Conservation (phyloP, 2,797 vertebrate species). For the Periparus ater region DNA sequence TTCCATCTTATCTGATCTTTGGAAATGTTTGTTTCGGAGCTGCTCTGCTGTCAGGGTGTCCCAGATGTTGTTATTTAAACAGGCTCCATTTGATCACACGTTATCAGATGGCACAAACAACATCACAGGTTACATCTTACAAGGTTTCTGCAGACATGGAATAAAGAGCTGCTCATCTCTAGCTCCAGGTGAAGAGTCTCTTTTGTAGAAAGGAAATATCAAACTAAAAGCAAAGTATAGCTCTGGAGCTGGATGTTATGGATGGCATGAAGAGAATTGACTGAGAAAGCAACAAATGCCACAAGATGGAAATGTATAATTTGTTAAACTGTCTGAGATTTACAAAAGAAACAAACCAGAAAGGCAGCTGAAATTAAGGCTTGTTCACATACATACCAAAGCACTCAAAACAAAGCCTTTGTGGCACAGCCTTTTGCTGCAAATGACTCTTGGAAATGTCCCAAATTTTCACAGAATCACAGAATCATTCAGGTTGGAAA, state of each 20-base stretch:
- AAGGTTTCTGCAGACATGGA: not conserved
- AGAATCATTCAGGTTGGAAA: not conserved
- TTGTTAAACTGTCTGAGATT: slow-evolving; percentile 16
- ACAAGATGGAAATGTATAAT: not conserved
- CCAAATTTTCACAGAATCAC: not conserved
- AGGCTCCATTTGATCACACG: slow-evolving; percentile 13
- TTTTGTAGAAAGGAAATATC: not conserved
- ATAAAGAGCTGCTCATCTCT: slow-evolving; percentile 18
- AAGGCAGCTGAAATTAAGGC: not conserved
- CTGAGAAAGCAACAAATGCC: slow-evolving; percentile 7
- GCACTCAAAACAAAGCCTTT: not conserved
- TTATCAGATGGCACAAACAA: slow-evolving; percentile 42
- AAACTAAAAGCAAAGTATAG: not conserved
- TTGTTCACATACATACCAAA: not conserved
- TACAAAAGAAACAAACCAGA: not conserved
- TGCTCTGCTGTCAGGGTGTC: slow-evolving; percentile 16
- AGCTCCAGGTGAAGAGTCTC: not conserved
- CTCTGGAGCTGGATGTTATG: not conserved
- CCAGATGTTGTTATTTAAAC: slow-evolving; percentile 42
- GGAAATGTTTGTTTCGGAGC: not conserved
- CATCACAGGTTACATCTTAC: slow-evolving; percentile 48
- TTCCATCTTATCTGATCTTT: slow-evolving; percentile 2
- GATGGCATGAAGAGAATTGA: not conserved
- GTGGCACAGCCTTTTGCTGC: not conserved
- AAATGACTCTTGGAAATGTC: not conserved